phyloP scores from a whole-genome alignment of 2,113 vertebrate species.

The Lepisosteus osseus region DNA sequence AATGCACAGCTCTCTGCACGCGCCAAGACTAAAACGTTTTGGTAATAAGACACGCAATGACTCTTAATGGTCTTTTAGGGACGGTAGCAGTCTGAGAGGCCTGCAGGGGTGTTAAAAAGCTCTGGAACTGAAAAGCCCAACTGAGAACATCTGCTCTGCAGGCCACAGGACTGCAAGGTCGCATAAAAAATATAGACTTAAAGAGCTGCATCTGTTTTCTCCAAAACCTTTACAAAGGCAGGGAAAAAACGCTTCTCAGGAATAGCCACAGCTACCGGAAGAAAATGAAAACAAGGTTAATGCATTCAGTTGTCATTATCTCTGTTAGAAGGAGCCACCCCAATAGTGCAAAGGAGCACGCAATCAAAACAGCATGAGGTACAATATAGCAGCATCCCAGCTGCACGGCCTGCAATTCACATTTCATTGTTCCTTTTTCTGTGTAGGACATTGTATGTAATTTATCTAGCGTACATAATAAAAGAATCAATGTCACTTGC shows the following conservation, averaged over 20 bases:
- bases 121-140: no score
- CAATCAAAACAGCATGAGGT: constrained; percentile 45
- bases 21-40: neutral
- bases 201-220: neutral
- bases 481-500: constrained; percentile 45
- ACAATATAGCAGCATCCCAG: constrained; percentile 35
- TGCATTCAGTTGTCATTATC: constrained; percentile 65
- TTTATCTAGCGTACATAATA: neutral
- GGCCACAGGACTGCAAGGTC: neutral
- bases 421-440: no score
- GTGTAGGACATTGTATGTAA: no score
- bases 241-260: no score
- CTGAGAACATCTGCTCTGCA: neutral
- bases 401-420: no score
- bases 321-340: constrained; percentile 51
- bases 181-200: neutral
- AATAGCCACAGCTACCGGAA: constrained; percentile 48
- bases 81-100: no score
- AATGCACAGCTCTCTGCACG: neutral
- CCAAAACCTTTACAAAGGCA: no score
- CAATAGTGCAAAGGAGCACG: constrained; percentile 49
- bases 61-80: no score
- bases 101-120: no score
- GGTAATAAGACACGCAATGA: no score
- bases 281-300: constrained; percentile 74